Percentiles rank a stretch among this genome's conserved stretches.
phyloP scores from a whole-genome alignment of 2,888 invertebrate genomes.

The Cistogaster globosa region DNA sequence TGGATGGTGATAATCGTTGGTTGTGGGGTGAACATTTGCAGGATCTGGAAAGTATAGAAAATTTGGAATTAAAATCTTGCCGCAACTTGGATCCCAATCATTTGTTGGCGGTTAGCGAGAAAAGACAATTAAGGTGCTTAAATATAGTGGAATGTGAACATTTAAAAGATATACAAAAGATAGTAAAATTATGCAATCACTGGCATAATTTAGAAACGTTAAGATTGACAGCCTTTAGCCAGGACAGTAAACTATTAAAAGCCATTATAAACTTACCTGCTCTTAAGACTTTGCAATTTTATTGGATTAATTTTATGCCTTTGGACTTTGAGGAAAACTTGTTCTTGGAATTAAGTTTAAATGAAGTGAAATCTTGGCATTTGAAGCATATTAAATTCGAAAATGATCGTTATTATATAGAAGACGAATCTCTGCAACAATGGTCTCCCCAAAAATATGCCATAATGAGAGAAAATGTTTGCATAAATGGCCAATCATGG shows the following conservation, averaged over 20 bases:
- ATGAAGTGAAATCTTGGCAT: conserved; percentile 22
- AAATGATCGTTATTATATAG: conserved; percentile 66
- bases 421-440: conserved; percentile 62
- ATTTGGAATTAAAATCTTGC: conserved; percentile 67
- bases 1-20: conserved; percentile 69
- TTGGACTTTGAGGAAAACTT: conserved; percentile 62
- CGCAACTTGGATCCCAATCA: conserved; percentile 59
- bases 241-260: conserved; percentile 46
- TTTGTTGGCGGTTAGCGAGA: conserved; percentile 44
- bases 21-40: conserved; percentile 67
- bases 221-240: conserved; percentile 66
- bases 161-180: conserved; percentile 60
- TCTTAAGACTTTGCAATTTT: conserved; percentile 66
- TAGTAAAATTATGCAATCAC: conserved; percentile 55
- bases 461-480: conserved; percentile 70
- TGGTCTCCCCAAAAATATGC: conserved; percentile 64
- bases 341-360: conserved; percentile 36
- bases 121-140: conserved; percentile 48
- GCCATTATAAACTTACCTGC: conserved; percentile 59
- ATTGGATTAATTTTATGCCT: conserved; percentile 69
- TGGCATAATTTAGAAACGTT: conserved; percentile 47
- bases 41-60: conserved; percentile 60
- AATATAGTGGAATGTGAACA: conserved; percentile 69
- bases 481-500: conserved; percentile 70
- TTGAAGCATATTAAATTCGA: conserved; percentile 60